Evolutionary conservation across 2,113 vertebrate species (phyloP).

Genomic region (Chaetodon trifascialis): DNA sequence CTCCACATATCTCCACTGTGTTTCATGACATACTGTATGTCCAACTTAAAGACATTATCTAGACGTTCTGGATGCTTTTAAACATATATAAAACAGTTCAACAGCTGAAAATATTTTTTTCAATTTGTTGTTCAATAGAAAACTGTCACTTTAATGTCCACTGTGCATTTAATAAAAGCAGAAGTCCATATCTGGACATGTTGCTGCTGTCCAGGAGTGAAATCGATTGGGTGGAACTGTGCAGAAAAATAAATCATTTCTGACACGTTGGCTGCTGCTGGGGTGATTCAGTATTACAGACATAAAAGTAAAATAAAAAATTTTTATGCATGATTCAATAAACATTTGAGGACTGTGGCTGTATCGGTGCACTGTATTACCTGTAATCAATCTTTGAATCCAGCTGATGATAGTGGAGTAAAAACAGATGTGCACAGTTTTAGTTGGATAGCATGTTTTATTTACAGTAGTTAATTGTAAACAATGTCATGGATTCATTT

Average conservation of each 20-base stretch:
- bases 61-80: neutral
- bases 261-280: conserved; percentile 23
- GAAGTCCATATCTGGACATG: conserved; percentile 53
- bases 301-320: conserved; percentile 38
- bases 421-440: conserved; percentile 4
- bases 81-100: neutral
- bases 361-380: conserved; percentile 1
- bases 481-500: neutral
- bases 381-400: conserved; percentile 9
- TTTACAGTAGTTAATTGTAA: conserved; percentile 4
- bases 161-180: neutral
- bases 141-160: neutral
- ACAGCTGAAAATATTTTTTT: neutral
- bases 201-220: neutral
- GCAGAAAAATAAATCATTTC: conserved; percentile 45
- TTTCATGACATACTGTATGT: neutral
- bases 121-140: neutral
- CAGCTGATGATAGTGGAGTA: neutral
- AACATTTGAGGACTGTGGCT: conserved; percentile 28
- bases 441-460: neutral
- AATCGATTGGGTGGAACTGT: conserved; percentile 14
- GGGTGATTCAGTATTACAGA: conserved; percentile 12
- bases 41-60: neutral
- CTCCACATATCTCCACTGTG: neutral
- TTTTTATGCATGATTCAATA: conserved; percentile 44